Evolutionary conservation across 2,888 invertebrate genomes (phyloP).

Genomic region (Melanostoma scalare): DNA sequence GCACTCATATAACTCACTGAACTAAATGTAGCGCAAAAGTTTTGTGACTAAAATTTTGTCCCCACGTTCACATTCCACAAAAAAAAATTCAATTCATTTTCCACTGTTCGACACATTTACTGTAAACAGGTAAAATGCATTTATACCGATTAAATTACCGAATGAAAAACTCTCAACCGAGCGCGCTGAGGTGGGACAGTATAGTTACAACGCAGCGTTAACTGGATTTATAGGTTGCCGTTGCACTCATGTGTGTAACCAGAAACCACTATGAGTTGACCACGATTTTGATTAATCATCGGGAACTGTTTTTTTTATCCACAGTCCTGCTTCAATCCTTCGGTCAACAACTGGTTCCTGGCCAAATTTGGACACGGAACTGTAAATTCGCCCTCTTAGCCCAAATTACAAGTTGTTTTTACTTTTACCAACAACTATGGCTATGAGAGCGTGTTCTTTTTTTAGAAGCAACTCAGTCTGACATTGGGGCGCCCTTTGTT

Average conservation of each 20-base stretch:
- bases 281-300: constrained; percentile 68
- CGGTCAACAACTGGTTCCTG: constrained; percentile 43
- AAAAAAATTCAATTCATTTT: constrained; percentile 37
- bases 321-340: constrained; percentile 44
- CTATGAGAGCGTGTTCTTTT: background rate
- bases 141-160: constrained; percentile 65
- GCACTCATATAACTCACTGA: constrained; percentile 27
- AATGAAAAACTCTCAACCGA: constrained; percentile 27
- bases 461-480: constrained; percentile 37
- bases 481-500: constrained; percentile 46
- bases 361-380: constrained; percentile 49
- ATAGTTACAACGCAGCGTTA: background rate
- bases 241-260: constrained; percentile 55
- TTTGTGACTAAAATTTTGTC: constrained; percentile 44
- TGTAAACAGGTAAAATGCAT: constrained; percentile 71
- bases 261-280: constrained; percentile 55
- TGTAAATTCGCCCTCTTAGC: constrained; percentile 64
- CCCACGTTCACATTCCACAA: constrained; percentile 61
- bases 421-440: background rate
- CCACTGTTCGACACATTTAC: constrained; percentile 64
- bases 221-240: constrained; percentile 51
- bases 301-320: constrained; percentile 42
- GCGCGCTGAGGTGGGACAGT: background rate
- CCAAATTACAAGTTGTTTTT: constrained; percentile 50
- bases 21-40: constrained; percentile 8